Conservation (phyloP, 2,888 invertebrate species). For the Anaspis maculata region DNA sequence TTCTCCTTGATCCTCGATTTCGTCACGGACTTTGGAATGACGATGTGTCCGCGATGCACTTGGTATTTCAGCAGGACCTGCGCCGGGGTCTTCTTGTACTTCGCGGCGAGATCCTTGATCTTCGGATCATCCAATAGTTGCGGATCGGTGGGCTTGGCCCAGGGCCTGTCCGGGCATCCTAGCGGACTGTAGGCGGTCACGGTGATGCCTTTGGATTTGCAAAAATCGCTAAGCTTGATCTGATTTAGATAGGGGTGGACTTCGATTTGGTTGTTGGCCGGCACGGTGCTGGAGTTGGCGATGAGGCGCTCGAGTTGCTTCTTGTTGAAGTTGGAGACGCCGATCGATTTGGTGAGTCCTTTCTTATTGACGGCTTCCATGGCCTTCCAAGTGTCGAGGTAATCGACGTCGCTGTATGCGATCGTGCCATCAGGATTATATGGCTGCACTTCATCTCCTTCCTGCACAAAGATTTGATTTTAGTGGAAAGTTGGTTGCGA, state of each 20-base stretch:
- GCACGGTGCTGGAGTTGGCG: conserved; percentile 53
- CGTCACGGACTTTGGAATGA: conserved; percentile 79
- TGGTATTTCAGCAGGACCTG: conserved; percentile 60
- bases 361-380: conserved; percentile 64
- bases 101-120: conserved; percentile 52
- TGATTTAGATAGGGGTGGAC: conserved; percentile 76
- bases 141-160: conserved; percentile 67
- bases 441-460: conserved; percentile 27
- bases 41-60: conserved; percentile 51
- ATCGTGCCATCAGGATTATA: conserved; percentile 24
- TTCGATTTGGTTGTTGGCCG: conserved; percentile 63
- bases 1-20: conserved; percentile 62
- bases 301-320: conserved; percentile 41
- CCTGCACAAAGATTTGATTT: conserved; percentile 8
- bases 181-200: conserved; percentile 79
- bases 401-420: conserved; percentile 52
- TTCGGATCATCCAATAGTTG: conserved; percentile 68
- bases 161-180: conserved; percentile 75
- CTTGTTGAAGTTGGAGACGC: conserved; percentile 11
- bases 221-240: conserved; percentile 58
- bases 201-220: conserved; percentile 55
- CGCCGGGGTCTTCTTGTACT: conserved; percentile 59
- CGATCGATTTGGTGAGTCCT: conserved; percentile 51
- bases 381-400: conserved; percentile 65
- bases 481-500: background rate